Conservation (phyloP, 2,797 vertebrate species). For the Aphelocoma californica region DNA sequence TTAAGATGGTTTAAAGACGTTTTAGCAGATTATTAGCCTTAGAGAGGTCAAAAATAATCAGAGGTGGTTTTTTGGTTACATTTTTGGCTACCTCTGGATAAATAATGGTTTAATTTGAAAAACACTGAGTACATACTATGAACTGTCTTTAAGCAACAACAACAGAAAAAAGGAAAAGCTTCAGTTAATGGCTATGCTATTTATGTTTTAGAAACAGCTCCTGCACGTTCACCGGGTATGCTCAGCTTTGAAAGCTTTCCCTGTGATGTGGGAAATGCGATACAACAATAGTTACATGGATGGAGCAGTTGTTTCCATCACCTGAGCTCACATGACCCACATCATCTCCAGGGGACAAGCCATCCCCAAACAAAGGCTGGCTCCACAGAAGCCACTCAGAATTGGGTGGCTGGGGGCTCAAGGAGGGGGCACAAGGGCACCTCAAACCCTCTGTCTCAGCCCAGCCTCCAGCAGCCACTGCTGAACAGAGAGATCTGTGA, state of each 20-base stretch:
- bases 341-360: background rate
- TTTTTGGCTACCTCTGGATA: slow-evolving; percentile 58
- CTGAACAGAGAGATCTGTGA: background rate
- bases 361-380: background rate
- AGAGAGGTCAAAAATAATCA: slow-evolving; percentile 65
- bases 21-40: slow-evolving; percentile 70
- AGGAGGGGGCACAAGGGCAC: background rate
- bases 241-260: slow-evolving; percentile 2
- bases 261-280: background rate
- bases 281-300: background rate
- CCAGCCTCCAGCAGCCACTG: background rate
- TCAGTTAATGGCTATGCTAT: background rate
- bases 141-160: slow-evolving; percentile 47
- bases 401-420: background rate
- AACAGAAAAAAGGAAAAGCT: slow-evolving; percentile 32
- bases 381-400: background rate
- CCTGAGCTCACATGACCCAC: background rate
- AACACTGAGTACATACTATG: slow-evolving; percentile 12
- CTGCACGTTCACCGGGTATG: background rate
- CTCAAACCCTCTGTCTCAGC: background rate
- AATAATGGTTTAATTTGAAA: slow-evolving; percentile 52
- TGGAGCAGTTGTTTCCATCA: rapidly evolving
- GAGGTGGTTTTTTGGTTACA: slow-evolving; percentile 46
- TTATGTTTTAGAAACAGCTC: slow-evolving; percentile 30
- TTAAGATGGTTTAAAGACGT: slow-evolving; percentile 66